These are phyloP conservation scores for Pseudopipra pipra DNA, from an alignment of 2,113 vertebrate genomes.

Conservation along the genomic window DNA sequence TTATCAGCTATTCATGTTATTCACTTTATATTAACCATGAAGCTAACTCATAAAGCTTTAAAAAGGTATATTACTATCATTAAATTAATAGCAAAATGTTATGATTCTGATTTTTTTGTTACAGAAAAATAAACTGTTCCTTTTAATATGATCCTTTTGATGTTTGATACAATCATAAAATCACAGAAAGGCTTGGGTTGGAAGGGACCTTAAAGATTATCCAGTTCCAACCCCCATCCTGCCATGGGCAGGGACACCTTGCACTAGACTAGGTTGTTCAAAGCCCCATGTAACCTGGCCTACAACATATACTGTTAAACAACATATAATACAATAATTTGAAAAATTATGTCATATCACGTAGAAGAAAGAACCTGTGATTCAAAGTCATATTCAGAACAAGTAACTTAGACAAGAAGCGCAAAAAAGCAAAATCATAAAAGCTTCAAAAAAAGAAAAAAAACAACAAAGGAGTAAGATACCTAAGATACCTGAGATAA, in stretches of 20 bases:
- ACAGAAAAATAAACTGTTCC: not conserved
- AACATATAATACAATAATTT: not conserved
- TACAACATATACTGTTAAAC: rapidly evolving
- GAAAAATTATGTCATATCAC: not conserved
- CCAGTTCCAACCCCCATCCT: not conserved
- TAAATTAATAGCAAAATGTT: not conserved
- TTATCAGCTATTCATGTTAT: not conserved
- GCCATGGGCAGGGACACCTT: not conserved
- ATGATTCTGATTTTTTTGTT: not conserved
- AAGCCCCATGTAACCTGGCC: not conserved
- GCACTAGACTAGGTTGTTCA: not conserved
- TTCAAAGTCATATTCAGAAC: not conserved
- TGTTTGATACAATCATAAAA: not conserved
- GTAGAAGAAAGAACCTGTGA: not conserved
- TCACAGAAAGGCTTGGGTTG: not conserved
- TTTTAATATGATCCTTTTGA: not conserved
- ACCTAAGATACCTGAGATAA: not conserved
- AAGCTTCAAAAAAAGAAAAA: rapidly evolving
- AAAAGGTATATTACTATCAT: not conserved
- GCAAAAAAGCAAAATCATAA: not conserved
- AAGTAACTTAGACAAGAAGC: not conserved
- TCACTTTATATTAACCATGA: not conserved
- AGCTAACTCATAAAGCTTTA: not conserved
- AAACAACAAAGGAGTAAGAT: not conserved
- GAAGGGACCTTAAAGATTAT: not conserved